Percentiles rank a stretch among this genome's conserved stretches.
phyloP scores from a whole-genome alignment of 2,888 invertebrate species.

The Himalopsyche japonica region DNA sequence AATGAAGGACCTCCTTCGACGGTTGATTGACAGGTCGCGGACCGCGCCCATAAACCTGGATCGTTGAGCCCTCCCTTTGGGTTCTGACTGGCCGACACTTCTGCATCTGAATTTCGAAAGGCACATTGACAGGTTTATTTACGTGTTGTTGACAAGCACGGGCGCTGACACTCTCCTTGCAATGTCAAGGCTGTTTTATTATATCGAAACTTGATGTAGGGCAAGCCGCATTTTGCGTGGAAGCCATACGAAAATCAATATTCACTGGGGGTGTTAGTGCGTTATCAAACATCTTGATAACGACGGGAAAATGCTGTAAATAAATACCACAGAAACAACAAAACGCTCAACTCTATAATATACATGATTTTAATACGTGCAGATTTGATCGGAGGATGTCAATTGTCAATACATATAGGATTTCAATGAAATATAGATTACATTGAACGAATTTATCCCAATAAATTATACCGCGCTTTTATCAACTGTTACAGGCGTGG shows the following conservation, averaged over 20 bases:
- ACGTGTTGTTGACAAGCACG: conserved; percentile 29
- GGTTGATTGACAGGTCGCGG: conserved; percentile 29
- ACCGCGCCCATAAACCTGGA: conserved; percentile 25
- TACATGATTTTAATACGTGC: neutral
- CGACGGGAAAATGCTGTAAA: neutral
- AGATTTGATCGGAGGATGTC: no score
- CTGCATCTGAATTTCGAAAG: conserved; percentile 11
- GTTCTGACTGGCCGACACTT: neutral
- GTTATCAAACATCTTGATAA: neutral
- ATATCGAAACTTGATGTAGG: conserved; percentile 30
- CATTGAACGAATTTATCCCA: no score
- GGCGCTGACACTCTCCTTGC: conserved; percentile 13
- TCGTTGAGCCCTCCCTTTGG: neutral
- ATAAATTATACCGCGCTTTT: no score
- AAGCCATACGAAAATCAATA: conserved; percentile 12
- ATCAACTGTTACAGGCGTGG: no score
- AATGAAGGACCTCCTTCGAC: conserved; percentile 5
- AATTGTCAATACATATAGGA: no score
- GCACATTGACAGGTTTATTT: conserved; percentile 37
- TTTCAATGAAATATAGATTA: no score
- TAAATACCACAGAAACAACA: neutral
- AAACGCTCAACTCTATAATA: neutral
- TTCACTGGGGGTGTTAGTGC: neutral
- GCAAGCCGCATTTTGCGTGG: conserved; percentile 6
- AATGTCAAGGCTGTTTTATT: conserved; percentile 39